Base-by-base conservation (phyloP, 2,888 invertebrate species). In the Chromoteleia sp. region DNA sequence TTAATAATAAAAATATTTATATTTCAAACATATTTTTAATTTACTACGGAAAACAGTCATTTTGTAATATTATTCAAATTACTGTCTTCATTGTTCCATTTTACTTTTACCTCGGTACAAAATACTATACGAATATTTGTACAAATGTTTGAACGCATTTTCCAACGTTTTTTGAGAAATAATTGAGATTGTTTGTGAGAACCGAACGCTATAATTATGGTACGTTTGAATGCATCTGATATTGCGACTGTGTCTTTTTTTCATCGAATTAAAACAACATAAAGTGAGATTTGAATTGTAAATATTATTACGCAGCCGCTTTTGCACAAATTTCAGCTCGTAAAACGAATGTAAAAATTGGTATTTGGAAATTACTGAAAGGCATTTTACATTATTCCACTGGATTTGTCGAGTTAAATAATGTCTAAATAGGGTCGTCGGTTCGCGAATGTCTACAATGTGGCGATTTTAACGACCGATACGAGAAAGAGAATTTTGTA, bases 261-360 rank as follows among this genome's bases (percentile, higher is more conserved):
- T 21, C 12, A 14, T 58, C 10, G 43, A 59, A 59, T 71, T 71
- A 52, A 73, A 19, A 33, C 12, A n/a, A 59, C 45, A 29, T 41
- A 41, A 70, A 70, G 45, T 19, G 15, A 8, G 5, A 71, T 59
- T 71, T 59, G 36, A 71, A 59, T 71, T 71, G 71, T 59, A 59
- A 71, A 71, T 71, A 39, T n/a, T 7, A 36, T 71, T 59, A 30
- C 59, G 33, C 17, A 58, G 45, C 10, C 0, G 12, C 19, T 56
- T 68, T 68, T 10, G 19, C 56, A 45, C 17, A 56, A 54, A 33
- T 54, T 56, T 45, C 29, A 43, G 45, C 43, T 56, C 54, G 30
- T 56, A 59, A 71, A 71, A 59, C 10, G 48, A 50, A 71, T 59
- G 21, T 39, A 71, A 58, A 48, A 58, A 36, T 43, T 45, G 36